Base-by-base conservation (phyloP, 2,797 vertebrate species). In the Periparus ater region DNA sequence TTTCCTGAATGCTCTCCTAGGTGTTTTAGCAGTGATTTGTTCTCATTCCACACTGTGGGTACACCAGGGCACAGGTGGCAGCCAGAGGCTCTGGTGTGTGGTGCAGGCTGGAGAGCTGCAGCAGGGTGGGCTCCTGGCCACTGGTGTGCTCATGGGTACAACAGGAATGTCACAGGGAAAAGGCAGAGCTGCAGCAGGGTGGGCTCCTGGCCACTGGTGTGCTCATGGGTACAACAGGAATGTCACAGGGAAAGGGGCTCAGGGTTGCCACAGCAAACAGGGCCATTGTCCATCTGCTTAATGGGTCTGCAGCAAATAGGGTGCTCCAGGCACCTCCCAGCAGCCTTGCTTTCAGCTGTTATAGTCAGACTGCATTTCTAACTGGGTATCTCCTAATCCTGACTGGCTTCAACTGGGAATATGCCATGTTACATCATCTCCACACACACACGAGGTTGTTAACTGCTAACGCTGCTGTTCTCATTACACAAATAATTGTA, bases 281-380 rank as follows among this genome's bases (percentile, higher is more conserved):
- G 20, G 32, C 34, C 30, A 6, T 1, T 0, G 15, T 15, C 34
- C 1, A 0, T 6, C 45, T 55, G 20, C 17, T 45, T 15, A 21
- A 44, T 0, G 30, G 13, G 1, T 38, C 48, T 85, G 29, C 61
- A 58, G 66, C 66, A 70, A 54, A 30, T 0, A 10, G 21, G 76
- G 36, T 8, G n/a, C 73, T 68, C 67, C 42, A 60, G 25, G 20
- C 30, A 60, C 27, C 36, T 53, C 63, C 15, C 38, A 53, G 32
- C 23, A 74, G 32, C 50, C 44, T n/a, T 65, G 19, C 34, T 48
- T 14, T 34, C 36, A 54, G 22, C 27, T 86, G 5, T 13, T 66
- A 7, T 1, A 11, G 54, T 30, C 45, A 21, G 25, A n/a, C 16
- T 77, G 45, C 29, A 2, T 60, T 57, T 82, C 71, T 44, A 34